Conservation (phyloP, 2,113 vertebrate species). For the Scolopax mira region DNA sequence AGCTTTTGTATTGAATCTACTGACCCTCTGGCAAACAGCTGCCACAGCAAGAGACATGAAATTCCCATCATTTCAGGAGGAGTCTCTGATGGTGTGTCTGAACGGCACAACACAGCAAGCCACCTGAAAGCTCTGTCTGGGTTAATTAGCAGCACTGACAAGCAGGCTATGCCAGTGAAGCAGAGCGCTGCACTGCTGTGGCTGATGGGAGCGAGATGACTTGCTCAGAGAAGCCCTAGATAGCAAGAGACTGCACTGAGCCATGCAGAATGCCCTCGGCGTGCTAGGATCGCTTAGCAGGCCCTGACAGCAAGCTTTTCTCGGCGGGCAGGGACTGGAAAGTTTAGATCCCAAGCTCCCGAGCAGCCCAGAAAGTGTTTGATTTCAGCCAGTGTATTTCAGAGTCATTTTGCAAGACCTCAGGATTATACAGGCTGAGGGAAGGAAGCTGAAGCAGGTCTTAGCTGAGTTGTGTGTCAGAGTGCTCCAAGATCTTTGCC, state of each 20-base stretch:
- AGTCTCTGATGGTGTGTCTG: neutral
- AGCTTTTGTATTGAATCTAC: neutral
- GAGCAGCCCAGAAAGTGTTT: neutral
- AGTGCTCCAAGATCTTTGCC: neutral
- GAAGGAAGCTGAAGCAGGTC: neutral
- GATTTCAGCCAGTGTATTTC: neutral
- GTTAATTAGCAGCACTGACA: neutral
- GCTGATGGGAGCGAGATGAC: neutral
- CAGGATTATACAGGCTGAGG: neutral
- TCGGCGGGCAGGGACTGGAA: neutral
- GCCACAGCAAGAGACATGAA: neutral
- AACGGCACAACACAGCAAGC: neutral
- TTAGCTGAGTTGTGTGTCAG: neutral
- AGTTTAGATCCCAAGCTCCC: neutral
- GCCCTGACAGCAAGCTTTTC: neutral
- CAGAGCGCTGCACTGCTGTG: neutral
- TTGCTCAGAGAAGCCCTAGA: neutral
- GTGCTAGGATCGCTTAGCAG: neutral
- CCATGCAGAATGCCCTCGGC: neutral
- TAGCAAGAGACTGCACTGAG: neutral
- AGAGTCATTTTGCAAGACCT: neutral
- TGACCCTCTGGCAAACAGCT: constrained; percentile 40
- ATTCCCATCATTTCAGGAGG: neutral
- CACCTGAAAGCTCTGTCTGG: neutral
- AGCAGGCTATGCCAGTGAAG: neutral